phyloP scores from a whole-genome alignment of 92 coral and sea anemone species.

The Parazoanthus swiftii region DNA sequence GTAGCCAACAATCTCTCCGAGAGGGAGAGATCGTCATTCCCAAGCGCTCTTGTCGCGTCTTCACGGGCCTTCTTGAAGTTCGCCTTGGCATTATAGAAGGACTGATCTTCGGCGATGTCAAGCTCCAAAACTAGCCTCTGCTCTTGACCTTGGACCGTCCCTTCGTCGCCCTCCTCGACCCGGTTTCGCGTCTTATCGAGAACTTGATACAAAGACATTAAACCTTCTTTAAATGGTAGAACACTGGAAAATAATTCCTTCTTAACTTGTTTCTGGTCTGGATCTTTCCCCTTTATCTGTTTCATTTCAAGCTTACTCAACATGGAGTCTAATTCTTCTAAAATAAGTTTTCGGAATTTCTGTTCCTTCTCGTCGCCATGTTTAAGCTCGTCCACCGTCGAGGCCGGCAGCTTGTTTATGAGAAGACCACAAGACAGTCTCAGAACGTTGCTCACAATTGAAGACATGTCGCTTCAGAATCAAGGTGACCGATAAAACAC shows the following conservation, averaged over 20 bases:
- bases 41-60: conserved; percentile 31
- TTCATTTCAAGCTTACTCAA: conserved; percentile 25
- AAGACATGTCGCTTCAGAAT: conserved; percentile 10
- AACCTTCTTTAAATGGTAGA: conserved; percentile 34
- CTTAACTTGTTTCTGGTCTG: conserved; percentile 36
- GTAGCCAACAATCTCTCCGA: conserved; percentile 30
- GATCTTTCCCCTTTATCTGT: conserved; percentile 20
- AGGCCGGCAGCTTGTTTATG: conserved; percentile 33
- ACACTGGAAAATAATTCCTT: conserved; percentile 29
- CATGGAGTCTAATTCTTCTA: conserved; percentile 26
- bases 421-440: conserved; percentile 29
- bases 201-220: conserved; percentile 35
- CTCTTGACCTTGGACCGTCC: conserved; percentile 2
- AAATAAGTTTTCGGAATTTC: conserved; percentile 39
- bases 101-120: conserved; percentile 40
- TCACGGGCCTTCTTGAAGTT: conserved; percentile 34
- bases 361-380: conserved; percentile 33
- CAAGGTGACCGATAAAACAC: background rate
- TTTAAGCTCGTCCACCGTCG: conserved; percentile 34
- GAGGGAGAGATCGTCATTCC: conserved; percentile 23
- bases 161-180: background rate
- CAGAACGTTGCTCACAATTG: conserved; percentile 33
- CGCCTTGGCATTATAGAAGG: conserved; percentile 35
- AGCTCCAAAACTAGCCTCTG: conserved; percentile 29
- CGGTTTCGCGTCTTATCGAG: conserved; percentile 37